Evolutionary conservation across 2,113 vertebrate species (phyloP), one percentile per base, ranked within the genome.

Genomic region (Campylomormyrus numenius): DNA sequence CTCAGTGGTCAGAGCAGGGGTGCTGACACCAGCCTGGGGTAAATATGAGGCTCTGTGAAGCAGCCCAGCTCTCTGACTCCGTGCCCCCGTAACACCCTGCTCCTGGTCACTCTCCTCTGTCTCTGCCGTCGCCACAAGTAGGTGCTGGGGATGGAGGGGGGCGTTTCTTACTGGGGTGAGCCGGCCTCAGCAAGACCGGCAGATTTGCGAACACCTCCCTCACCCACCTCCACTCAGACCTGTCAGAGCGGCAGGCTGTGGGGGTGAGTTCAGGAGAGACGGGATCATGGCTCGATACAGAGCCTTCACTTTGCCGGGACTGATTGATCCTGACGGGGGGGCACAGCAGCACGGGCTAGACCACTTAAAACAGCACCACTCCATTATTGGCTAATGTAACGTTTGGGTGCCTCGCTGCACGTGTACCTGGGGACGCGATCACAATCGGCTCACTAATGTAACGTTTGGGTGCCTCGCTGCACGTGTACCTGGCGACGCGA

Each of bases 281-380:
- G 0, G 39, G 52, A 58, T 49, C 17, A 35, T 17, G 5, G 86
- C 46, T 95, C 94, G 94, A 95, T 95, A 95, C 94, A 93, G 93
- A 92, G 93, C 62, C 94, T 95, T 96, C 95, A 96, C 95, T 96
- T 96, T 94, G 95, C 94, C 92, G 92, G 94, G 94, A 94, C 93
- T 95, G 95, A 96, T 96, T 94, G 95, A 96, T 96, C 94, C 94
- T 95, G 95, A 96, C 95, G 95, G 86, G 94, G 95, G 95, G 95
- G 94, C 95, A 96, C 93, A 93, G 92, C 94, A 93, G 94, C 91
- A 94, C 94, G 94, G 94, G 95, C 94, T 94, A 94, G 94, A 95
- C 95, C 95, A 95, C 95, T 96, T 96, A 95, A 95, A 94, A 94
- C 56, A 45, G 31, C 42, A 93, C 91, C 94, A 93, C 94, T 50